Percentiles rank a stretch among this genome's conserved stretches.
Conservation (phyloP, 2,888 invertebrate genomes). For the Gymnosoma rotundatum region DNA sequence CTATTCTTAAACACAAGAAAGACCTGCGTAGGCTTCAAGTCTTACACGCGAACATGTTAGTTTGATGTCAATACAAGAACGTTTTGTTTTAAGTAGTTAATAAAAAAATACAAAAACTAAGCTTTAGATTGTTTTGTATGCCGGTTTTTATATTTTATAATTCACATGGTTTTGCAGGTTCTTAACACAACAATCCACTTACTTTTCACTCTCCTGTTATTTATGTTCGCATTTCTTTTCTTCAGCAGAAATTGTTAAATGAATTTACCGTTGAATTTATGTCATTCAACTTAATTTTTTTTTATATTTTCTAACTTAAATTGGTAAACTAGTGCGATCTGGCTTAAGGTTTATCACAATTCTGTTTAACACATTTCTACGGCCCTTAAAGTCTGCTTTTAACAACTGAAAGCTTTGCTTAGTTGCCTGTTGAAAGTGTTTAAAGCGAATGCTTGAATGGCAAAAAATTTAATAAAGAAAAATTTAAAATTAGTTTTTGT, state of each 20-base stretch:
- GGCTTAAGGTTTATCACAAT: not conserved
- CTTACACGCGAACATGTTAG: too few relatives aligned
- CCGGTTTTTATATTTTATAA: too few relatives aligned
- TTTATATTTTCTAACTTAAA: slow-evolving; percentile 48
- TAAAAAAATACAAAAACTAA: too few relatives aligned
- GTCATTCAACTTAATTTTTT: slow-evolving; percentile 75
- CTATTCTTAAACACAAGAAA: too few relatives aligned
- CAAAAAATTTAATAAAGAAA: too few relatives aligned
- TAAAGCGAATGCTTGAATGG: not conserved
- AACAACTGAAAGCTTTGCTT: not conserved
- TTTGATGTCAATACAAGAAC: too few relatives aligned
- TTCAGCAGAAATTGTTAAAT: slow-evolving; percentile 71
- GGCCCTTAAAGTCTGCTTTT: not conserved
- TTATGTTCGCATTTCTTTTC: too few relatives aligned
- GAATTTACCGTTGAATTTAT: slow-evolving; percentile 78
- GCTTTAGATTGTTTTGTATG: too few relatives aligned
- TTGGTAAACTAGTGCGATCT: not conserved
- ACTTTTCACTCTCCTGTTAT: slow-evolving; percentile 39
- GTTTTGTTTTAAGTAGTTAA: too few relatives aligned
- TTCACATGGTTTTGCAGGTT: not conserved
- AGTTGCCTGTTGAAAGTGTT: not conserved
- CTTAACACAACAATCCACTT: too few relatives aligned
- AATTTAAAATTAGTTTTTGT: too few relatives aligned
- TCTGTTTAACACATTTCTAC: not conserved
- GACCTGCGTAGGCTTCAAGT: too few relatives aligned